phyloP scores from a whole-genome alignment of 2,888 invertebrate species.

The Agonopterix arenella region DNA sequence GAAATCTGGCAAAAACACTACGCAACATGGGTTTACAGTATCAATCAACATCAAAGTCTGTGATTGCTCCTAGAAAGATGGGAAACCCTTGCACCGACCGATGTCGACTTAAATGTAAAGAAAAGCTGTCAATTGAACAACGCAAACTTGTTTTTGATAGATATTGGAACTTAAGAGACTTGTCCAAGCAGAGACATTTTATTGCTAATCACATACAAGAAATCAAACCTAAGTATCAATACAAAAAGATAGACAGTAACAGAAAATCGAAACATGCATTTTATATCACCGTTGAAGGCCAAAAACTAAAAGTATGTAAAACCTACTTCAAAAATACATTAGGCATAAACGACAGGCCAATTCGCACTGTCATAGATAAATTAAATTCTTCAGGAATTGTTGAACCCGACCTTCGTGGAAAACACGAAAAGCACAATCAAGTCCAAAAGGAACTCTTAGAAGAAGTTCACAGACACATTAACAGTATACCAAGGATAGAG shows the following conservation, averaged over 20 bases:
- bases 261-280: constrained; percentile 6
- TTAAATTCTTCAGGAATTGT: constrained; percentile 5
- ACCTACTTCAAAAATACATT: constrained; percentile 10
- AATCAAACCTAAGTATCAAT: constrained; percentile 5
- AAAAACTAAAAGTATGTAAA: constrained; percentile 6
- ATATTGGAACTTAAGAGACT: background rate
- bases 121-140: background rate
- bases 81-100: background rate
- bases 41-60: background rate
- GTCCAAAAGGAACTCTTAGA: constrained; percentile 7
- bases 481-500: constrained; percentile 8
- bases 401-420: constrained; percentile 8
- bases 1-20: no score
- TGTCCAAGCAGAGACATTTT: background rate
- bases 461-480: constrained; percentile 12
- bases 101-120: background rate
- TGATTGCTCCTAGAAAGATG: background rate
- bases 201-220: background rate
- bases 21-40: no score
- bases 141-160: background rate
- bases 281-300: constrained; percentile 3
- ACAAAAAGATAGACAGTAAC: constrained; percentile 1
- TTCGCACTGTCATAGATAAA: constrained; percentile 5
- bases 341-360: constrained; percentile 1
- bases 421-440: constrained; percentile 9